Percentiles rank a stretch among this genome's conserved stretches.
phyloP scores from a whole-genome alignment of 2,113 vertebrate genomes.

The Acanthochromis polyacanthus region DNA sequence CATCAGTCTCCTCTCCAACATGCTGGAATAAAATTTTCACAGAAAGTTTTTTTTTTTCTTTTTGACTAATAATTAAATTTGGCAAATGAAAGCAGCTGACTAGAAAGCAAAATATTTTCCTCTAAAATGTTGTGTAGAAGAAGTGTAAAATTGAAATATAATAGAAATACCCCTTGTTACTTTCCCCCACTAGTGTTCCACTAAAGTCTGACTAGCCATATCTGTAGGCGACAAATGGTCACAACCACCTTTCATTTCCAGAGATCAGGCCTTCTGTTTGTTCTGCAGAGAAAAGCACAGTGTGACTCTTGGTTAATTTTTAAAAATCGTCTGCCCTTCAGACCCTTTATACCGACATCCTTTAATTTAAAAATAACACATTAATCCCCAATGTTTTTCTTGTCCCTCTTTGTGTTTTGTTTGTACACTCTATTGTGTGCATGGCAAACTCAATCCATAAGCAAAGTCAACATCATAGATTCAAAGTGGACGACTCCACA shows the following conservation, averaged over 20 bases:
- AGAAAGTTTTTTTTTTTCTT: too few relatives aligned
- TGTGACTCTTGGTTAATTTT: neutral
- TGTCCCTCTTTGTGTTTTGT: neutral
- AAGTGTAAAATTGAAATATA: too few relatives aligned
- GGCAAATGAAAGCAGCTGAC: too few relatives aligned
- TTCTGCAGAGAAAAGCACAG: neutral
- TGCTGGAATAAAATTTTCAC: too few relatives aligned
- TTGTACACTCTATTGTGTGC: neutral
- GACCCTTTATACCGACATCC: slow-evolving; percentile 7
- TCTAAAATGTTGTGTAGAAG: too few relatives aligned
- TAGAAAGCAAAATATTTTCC: too few relatives aligned
- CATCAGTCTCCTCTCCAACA: too few relatives aligned
- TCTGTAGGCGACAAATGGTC: slow-evolving; percentile 34
- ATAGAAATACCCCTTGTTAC: too few relatives aligned
- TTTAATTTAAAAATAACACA: slow-evolving; percentile 24
- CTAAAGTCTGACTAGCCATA: slow-evolving; percentile 5
- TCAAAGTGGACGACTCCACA: neutral
- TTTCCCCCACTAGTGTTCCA: neutral
- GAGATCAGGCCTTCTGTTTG: neutral
- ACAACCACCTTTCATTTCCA: neutral
- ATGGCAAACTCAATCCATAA: slow-evolving; percentile 3
- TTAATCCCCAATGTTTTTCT: slow-evolving; percentile 14
- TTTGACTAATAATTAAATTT: too few relatives aligned
- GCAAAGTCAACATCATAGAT: slow-evolving; percentile 8
- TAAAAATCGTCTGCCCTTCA: neutral